phyloP scores from a whole-genome alignment of 2,797 vertebrate genomes.

The Oceanodroma leucorhoa region DNA sequence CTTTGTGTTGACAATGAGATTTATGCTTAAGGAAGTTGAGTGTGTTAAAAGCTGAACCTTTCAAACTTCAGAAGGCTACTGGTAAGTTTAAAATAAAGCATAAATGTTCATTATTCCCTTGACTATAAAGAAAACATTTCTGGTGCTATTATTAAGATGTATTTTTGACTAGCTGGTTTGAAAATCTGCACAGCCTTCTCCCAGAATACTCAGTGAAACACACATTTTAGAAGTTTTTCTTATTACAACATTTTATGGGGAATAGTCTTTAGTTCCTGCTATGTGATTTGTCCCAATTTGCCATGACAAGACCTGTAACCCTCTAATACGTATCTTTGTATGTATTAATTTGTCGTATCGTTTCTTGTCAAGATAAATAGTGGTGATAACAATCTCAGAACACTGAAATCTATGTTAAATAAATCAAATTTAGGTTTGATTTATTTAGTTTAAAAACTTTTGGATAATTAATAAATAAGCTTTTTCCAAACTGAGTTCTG shows the following conservation, averaged over 20 bases:
- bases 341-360: background rate
- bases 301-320: slow-evolving; percentile 41
- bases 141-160: background rate
- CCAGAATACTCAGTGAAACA: background rate
- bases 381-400: background rate
- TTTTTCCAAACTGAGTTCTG: background rate
- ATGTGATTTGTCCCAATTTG: slow-evolving; percentile 9
- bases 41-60: background rate
- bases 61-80: background rate
- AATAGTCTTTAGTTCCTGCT: background rate
- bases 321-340: background rate
- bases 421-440: slow-evolving; percentile 3
- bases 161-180: background rate
- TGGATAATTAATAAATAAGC: slow-evolving; percentile 40
- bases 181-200: background rate
- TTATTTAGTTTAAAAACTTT: background rate
- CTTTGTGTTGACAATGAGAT: slow-evolving; percentile 11
- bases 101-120: background rate
- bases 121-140: background rate
- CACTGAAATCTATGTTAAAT: background rate
- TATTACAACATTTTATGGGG: background rate
- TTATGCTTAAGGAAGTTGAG: background rate
- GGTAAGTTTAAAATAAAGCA: background rate
- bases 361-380: background rate
- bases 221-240: background rate